Conservation (phyloP, 2,797 vertebrate species). For the Trachops cirrhosus region DNA sequence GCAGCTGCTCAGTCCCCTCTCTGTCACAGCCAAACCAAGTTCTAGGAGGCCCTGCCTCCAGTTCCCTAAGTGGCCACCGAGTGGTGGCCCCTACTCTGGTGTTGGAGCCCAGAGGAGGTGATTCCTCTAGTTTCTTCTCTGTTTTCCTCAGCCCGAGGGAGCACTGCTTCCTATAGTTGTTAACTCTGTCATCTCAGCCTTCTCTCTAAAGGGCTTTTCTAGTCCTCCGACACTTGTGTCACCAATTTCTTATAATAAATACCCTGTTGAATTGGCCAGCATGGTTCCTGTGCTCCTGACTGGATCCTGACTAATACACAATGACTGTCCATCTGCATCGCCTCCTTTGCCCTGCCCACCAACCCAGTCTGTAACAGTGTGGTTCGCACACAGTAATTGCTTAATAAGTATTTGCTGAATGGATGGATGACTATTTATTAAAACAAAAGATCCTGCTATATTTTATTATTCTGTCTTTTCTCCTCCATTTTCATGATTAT, state of each 20-base stretch:
- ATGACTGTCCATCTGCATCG: background rate
- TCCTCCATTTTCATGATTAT: background rate
- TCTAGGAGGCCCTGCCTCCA: too few species aligned
- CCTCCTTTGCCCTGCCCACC: background rate
- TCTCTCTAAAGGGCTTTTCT: background rate
- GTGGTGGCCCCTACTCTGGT: background rate
- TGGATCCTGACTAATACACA: background rate
- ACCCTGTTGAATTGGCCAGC: background rate
- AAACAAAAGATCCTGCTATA: background rate
- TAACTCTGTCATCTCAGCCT: background rate
- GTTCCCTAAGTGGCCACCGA: background rate
- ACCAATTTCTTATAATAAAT: background rate
- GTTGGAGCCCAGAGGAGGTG: background rate
- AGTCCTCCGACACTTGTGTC: background rate
- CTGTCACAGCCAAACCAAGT: background rate
- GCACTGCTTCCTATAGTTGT: background rate
- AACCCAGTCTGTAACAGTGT: background rate
- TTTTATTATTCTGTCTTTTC: constrained; percentile 27
- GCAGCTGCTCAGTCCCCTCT: fast-evolving
- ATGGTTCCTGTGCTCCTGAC: background rate
- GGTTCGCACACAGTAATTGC: background rate
- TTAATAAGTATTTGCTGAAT: constrained; percentile 42
- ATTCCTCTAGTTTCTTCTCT: background rate
- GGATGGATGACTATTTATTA: constrained; percentile 13
- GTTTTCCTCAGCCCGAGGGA: background rate